Conservation (phyloP, 2,113 vertebrate genomes). For the Isichthys henryi region DNA sequence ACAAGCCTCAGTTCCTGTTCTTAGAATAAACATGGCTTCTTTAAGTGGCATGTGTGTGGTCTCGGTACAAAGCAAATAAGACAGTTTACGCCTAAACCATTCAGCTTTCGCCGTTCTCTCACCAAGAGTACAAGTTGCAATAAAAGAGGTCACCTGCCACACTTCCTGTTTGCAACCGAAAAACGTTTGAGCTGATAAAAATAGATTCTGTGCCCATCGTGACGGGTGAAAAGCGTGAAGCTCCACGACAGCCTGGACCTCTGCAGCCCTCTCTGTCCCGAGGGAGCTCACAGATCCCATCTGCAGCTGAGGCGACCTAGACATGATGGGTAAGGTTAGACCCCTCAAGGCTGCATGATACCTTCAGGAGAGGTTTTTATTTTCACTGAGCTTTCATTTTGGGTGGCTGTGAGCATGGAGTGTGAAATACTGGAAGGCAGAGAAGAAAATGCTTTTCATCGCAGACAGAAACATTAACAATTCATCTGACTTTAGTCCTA, state of each 20-base stretch:
- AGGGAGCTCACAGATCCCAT: not conserved
- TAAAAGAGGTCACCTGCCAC: slow-evolving; percentile 47
- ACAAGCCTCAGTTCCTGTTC: not conserved
- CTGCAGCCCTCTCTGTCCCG: not conserved
- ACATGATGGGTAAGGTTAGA: not conserved
- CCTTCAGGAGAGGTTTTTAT: not conserved
- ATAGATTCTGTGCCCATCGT: slow-evolving; percentile 35
- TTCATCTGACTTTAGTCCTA: not conserved
- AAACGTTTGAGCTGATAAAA: slow-evolving; percentile 44
- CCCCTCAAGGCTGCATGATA: not conserved
- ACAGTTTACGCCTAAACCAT: not conserved
- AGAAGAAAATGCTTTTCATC: not conserved
- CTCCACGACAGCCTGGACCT: not conserved
- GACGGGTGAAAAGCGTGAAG: not conserved
- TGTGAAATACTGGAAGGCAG: not conserved
- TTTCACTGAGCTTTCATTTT: not conserved
- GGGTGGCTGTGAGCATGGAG: not conserved
- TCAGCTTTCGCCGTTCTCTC: slow-evolving; percentile 19
- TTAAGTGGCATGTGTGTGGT: not conserved
- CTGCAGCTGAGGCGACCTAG: not conserved
- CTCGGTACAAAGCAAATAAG: not conserved
- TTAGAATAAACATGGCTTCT: not conserved
- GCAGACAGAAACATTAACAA: not conserved
- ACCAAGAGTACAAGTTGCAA: slow-evolving; percentile 26
- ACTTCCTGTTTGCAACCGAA: slow-evolving; percentile 69